Evolutionary conservation across 1,140 invertebrate genomes (phyloP), one percentile per base, ranked within the genome.

Genomic region (Brachionus rubens): DNA sequence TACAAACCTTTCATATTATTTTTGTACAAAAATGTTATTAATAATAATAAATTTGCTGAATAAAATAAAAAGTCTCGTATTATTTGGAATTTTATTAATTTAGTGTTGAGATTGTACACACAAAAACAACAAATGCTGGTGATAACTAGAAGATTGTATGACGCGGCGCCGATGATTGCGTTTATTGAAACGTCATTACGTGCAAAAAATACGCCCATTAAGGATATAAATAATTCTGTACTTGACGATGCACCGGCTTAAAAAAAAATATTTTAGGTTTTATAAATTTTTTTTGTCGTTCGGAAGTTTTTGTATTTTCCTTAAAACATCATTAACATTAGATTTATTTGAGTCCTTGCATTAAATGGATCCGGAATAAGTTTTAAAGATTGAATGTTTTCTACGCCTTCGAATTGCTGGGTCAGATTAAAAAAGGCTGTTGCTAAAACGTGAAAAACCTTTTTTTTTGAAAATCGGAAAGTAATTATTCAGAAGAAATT

Each of bases 21-120:
- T 43, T 43, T 65, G 9, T 24, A 43, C 24, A 65, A 43, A 43
- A 43, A 43, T 12, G 24, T 4, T 28, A 65, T 14, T 26, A 65
- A 43, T 0, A 43, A 26, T 24, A 26, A 2, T 14, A 65, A 43
- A 65, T 65, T 65, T 7, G 24, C 10, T 24, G 59, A 10, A 43
- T 65, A 65, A 19, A 65, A 65, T 65, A 65, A n/a, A 43, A 65
- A 65, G 43, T 65, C 59, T 41, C 40, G 26, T 12, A 65, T 41
- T 12, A 43, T 41, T 10, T 41, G 59, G 21, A 43, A 24, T 43
- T 12, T 7, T 41, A 26, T 24, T 21, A 65, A 24, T 14, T 36
- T 10, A 21, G 59, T 65, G 41, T 16, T n/a, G 24, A 65, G 24
- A 7, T 65, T 41, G 24, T 65, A 65, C 6, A 65, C 59, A 24